Evolutionary conservation across 2,888 invertebrate genomes (phyloP).

Genomic region (Cantharis flavilabris): DNA sequence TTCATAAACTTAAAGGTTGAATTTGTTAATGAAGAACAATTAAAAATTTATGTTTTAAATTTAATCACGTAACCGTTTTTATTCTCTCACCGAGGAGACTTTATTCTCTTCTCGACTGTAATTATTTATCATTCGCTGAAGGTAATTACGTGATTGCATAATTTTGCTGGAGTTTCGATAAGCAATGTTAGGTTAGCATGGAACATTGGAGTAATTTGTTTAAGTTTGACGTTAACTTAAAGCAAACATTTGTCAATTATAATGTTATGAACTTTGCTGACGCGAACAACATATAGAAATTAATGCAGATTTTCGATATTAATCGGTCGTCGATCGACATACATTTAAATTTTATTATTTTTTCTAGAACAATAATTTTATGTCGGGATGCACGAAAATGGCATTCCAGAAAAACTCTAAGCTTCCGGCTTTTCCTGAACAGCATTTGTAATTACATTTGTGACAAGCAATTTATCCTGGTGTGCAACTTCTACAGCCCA

Average conservation of each 20-base stretch:
- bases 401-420: not conserved
- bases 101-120: not conserved
- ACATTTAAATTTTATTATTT: not conserved
- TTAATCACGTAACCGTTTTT: not conserved
- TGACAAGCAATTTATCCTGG: constrained; percentile 24
- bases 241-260: not conserved
- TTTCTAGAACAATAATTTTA: not conserved
- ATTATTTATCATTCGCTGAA: not conserved
- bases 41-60: not conserved
- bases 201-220: not conserved
- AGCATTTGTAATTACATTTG: constrained; percentile 26
- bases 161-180: not conserved
- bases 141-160: not conserved
- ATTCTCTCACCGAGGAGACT: not conserved
- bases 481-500: constrained; percentile 12
- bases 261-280: not conserved
- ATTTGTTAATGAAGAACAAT: not conserved
- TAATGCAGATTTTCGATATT: not conserved
- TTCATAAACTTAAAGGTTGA: not conserved
- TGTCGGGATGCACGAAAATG: not conserved
- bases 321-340: not conserved
- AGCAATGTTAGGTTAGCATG: not conserved
- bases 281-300: not conserved
- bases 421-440: constrained; percentile 9
- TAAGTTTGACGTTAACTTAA: not conserved